Conservation (phyloP, 2,888 invertebrate genomes). For the Amiota minor region DNA sequence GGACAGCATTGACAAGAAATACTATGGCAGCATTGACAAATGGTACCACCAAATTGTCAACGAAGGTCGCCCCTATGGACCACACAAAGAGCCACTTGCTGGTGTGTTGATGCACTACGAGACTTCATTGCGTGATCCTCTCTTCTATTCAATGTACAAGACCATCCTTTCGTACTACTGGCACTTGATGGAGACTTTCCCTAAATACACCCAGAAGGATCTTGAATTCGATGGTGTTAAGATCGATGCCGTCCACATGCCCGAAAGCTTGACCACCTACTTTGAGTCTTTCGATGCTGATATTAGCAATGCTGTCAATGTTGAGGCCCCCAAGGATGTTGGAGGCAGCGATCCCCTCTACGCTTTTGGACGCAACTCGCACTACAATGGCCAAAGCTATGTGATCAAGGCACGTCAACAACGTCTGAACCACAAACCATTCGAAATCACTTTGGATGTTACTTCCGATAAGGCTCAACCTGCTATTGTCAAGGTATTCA, state of each 20-base stretch:
- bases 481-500: slow-evolving; percentile 79
- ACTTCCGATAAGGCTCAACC: slow-evolving; percentile 77
- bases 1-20: slow-evolving; percentile 75
- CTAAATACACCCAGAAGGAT: slow-evolving; percentile 78
- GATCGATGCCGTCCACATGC: slow-evolving; percentile 77
- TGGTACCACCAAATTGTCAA: slow-evolving; percentile 76
- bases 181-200: slow-evolving; percentile 77
- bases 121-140: slow-evolving; percentile 82
- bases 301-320: slow-evolving; percentile 74
- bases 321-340: slow-evolving; percentile 71
- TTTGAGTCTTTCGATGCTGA: slow-evolving; percentile 81
- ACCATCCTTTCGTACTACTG: slow-evolving; percentile 76
- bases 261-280: slow-evolving; percentile 80
- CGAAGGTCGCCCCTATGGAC: slow-evolving; percentile 65
- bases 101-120: slow-evolving; percentile 78
- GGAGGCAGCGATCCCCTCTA: slow-evolving; percentile 50
- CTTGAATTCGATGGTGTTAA: slow-evolving; percentile 79
- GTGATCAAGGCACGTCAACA: slow-evolving; percentile 77
- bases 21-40: slow-evolving; percentile 76
- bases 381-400: slow-evolving; percentile 71
- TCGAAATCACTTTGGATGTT: slow-evolving; percentile 77
- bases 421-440: slow-evolving; percentile 80
- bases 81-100: slow-evolving; percentile 63
- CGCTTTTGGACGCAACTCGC: slow-evolving; percentile 68
- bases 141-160: slow-evolving; percentile 82